Base-by-base conservation (phyloP, 2,797 vertebrate genomes). In the Pipistrellus pygmaeus region DNA sequence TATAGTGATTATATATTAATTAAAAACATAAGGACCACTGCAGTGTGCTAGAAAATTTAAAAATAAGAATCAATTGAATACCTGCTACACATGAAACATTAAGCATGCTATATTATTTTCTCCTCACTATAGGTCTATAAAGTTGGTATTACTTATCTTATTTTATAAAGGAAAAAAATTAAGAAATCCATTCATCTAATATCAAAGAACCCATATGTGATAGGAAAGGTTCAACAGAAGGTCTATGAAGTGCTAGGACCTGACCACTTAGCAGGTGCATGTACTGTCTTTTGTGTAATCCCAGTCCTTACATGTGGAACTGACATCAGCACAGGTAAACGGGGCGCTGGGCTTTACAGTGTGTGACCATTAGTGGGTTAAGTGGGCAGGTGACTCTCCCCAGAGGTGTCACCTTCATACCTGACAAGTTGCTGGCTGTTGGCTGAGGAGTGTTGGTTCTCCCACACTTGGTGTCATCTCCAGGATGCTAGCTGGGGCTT, bases 41-140 rank as follows among this genome's bases (percentile, higher is more conserved):
- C 18, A 90, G 0, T 32, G 27, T 83, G 44, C 60, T 57, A 83
- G 27, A 88, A 93, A 85, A 48, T 90, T 91, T 73, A 57, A 76
- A 77, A 95, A 57, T 86, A 82, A 85, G 77, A 91, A 46, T 66
- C 7, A 23, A 17, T 46, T 77, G 57, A 90, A 44, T 38, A 85
- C 2, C 10, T 85, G 71, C 27, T 83, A 35, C 0, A 83, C 2
- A 14, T 84, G 38, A 95, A 71, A 66, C 30, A 94, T 77, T 90
- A 88, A 96, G 73, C 9, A 72, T 64, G 15, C 35, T 69, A 68
- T 62, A 21, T 17, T 23, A 62, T 76, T 96, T 90, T 90, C 32
- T 82, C 23, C 62, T 81, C 21, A 27, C 8, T 77, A 53, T 4
- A 62, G 38, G 18, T 69, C 91, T 81, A 78, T 92, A 66, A 91